Base-by-base conservation (phyloP, 1,140 invertebrate species). In the Marisa cornuarietis region DNA sequence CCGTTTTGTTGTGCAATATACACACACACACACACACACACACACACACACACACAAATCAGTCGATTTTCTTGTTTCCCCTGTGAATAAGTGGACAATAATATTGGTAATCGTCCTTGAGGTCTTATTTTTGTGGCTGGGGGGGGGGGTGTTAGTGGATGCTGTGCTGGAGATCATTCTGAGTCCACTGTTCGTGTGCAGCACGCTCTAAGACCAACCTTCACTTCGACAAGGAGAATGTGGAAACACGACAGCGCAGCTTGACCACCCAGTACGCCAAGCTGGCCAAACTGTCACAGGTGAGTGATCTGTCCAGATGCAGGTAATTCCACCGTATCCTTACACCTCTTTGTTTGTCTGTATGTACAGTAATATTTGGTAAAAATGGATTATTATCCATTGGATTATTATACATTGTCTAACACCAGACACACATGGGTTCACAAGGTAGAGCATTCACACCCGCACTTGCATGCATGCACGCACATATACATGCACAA, bases 241-340 rank as follows among this genome's bases (percentile, higher is more conserved):
- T 98, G 14, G 95, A 96, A 84, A 95, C 95, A 84, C 91, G 96
- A 42, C 95, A 96, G 88, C 94, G 94, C 83, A 93, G 93, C 80
- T 95, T 98, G 68, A 96, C 96, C 86, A 91, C 93, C 20, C 95
- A 95, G 18, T 98, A 97, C 87, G 92, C 93, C 51, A 94, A 97
- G 82, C 93, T 99, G 3, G 93, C 95, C 81, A 94, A 96, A 83
- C 92, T 97, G 79, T 96, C 97, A 63, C 91, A 92, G 90, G 92
- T 92, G 87, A 85, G 83, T 65, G 22, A 68, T 73, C 51, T n/a
- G 11, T n/a, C 11, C 14, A 68, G n/a, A 8, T 68, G 0, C 11
- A 31, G 65, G 13, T 9, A 0, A 16, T n/a, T 16, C 22, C 14
- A n/a, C 65, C 1, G 14, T 22, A 13, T 22, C 65, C 65, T 22